Evolutionary conservation across 2,113 vertebrate species (phyloP), one percentile per base, ranked within the genome.

Genomic region (Pomatostomus ruficeps): DNA sequence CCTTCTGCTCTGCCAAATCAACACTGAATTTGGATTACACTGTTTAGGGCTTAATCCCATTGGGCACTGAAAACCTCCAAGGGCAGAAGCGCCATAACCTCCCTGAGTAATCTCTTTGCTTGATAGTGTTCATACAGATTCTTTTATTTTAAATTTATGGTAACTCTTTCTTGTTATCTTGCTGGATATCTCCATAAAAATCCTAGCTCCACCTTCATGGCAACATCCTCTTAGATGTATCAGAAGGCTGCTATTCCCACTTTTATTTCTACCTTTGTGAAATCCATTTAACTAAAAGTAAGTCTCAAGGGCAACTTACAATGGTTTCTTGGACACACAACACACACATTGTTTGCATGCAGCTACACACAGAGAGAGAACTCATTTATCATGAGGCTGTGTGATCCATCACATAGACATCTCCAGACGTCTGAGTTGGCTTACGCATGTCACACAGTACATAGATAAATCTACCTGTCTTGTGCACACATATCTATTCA

Each of bases 351-450:
- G 42, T 82, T 89, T 79, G 54, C 51, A 73, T 79, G 87, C 87
- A 90, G 43, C 36, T 73, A 33, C 71, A 65, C 7, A 14, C 5
- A 66, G 6, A 49, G 62, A 85, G 72, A 20, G n/a, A 91, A 74
- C 18, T 83, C 57, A 79, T 91, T 92, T 85, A 76, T 88, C 88
- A 85, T 5, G 28, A 62, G 67, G 31, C 75, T 43, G 2, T 51
- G 46, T 62, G 84, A 96, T 96, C 76, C 76, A 95, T 93, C 82
- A 93, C 75, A 2, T 0, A 70, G 89, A 89, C 89, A 89, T 89
- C 85, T 91, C 66, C 81, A 82, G 63, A 85, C 6, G 1, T 83
- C 63, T 1, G 16, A 70, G 75, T 6, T 83, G 85, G 67, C 88
- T 95, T 43, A 43, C 0, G 18, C 18, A 4, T 9, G n/a, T 76